Base-by-base conservation (phyloP, 2,888 invertebrate genomes). In the Pterostichus niger region DNA sequence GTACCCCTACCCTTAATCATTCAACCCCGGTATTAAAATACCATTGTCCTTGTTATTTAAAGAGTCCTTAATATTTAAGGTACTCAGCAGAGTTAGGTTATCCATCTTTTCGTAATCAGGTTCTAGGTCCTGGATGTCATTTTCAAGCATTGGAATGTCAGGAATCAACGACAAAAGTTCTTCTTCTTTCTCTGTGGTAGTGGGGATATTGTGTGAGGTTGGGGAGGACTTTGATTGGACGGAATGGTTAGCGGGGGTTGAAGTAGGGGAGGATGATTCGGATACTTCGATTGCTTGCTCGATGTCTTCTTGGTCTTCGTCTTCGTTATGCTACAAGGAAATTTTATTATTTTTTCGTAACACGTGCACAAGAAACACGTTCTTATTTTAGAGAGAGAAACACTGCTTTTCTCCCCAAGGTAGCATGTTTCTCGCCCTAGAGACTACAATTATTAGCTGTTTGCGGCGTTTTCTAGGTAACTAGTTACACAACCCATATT, bases 241-340 rank as follows among this genome's bases (percentile, higher is more conserved):
- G 61, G 79, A 79, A 33, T 35, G 33, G 4, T 73, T 73, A 7
- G 49, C 4, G 7, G 13, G 40, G 33, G 59, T 9, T 35, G 59
- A 46, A 17, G 59, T 76, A 5, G 17, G 68, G 35, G 52, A 46
- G 68, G 80, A 68, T 31, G 56, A 40, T 44, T 82, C 75, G 35
- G 76, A 59, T 0, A 89, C 90, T 84, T 90, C 89, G 84, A 90
- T 89, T 4, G 89, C 87, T 84, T 90, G 89, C 88, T 92, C 91
- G 31, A 93, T 90, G 6, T 91, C 91, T 40, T 91, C 91, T 40
- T 92, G 93, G n/a, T 93, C 92, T 11, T 93, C 93, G 6, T 91
- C 91, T 85, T 91, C 90, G 86, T 90, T 89, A 84, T 91, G 90
- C 91, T 91, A 86, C 52, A 76, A 35, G 7, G 3, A 64, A 52